These are phyloP conservation scores for Perca flavescens DNA, from an alignment of 2,113 vertebrate species.

Conservation along the genomic window DNA sequence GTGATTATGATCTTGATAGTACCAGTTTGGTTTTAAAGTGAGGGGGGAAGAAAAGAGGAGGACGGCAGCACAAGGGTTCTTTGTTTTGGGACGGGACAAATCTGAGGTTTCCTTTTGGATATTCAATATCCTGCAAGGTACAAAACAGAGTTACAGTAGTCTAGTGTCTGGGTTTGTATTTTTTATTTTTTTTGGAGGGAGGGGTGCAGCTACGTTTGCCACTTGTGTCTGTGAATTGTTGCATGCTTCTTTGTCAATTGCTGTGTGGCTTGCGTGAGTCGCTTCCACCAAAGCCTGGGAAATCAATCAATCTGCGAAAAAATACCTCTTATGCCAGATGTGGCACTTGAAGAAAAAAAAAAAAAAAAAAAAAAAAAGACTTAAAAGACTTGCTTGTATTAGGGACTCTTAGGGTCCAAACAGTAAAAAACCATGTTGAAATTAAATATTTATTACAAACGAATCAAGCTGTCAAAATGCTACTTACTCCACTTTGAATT, in stretches of 20 bases:
- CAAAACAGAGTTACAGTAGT: slow-evolving; percentile 77
- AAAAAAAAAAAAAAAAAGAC: slow-evolving; percentile 50
- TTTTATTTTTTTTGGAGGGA: slow-evolving; percentile 9
- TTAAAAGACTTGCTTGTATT: slow-evolving; percentile 59
- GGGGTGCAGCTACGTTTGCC: slow-evolving; percentile 33
- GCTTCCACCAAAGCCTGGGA: slow-evolving; percentile 73
- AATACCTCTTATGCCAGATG: slow-evolving; percentile 73
- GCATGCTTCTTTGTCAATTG: slow-evolving; percentile 71
- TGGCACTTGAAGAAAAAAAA: slow-evolving; percentile 64
- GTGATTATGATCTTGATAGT: slow-evolving; percentile 48
- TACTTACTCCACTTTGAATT: slow-evolving; percentile 52
- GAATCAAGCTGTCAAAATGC: slow-evolving; percentile 70
- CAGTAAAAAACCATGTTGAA: slow-evolving; percentile 47
- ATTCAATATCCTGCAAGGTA: slow-evolving; percentile 83
- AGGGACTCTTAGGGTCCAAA: slow-evolving; percentile 51
- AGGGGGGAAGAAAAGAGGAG: slow-evolving; percentile 11
- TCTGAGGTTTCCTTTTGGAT: slow-evolving; percentile 83
- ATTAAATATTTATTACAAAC: slow-evolving; percentile 69
- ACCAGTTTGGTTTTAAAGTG: slow-evolving; percentile 29
- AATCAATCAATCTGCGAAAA: slow-evolving; percentile 79
- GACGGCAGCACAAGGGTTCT: slow-evolving; percentile 74
- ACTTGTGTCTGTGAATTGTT: slow-evolving; percentile 71
- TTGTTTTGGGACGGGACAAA: slow-evolving; percentile 81
- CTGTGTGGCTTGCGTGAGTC: slow-evolving; percentile 68
- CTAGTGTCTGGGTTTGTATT: slow-evolving; percentile 68